Evolutionary conservation across 1,140 invertebrate species (phyloP).

Genomic region (Proales similis): DNA sequence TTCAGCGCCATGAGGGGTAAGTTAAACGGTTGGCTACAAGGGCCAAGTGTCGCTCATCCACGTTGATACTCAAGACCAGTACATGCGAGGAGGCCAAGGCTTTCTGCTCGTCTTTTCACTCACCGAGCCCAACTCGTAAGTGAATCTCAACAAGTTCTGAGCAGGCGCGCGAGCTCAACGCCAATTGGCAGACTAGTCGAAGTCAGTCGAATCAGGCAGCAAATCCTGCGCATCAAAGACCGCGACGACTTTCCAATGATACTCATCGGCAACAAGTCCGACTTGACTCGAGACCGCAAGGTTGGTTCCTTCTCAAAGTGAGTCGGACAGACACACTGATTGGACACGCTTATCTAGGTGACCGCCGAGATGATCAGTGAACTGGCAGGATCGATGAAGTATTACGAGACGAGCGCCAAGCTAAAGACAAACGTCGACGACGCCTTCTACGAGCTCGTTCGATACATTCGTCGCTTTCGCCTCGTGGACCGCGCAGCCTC

Average conservation of each 20-base stretch:
- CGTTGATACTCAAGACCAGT: no score
- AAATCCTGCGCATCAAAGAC: conserved; percentile 83
- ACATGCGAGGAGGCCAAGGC: conserved; percentile 65
- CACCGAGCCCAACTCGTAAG: conserved; percentile 82
- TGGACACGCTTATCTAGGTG: conserved; percentile 9
- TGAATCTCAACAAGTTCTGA: conserved; percentile 58
- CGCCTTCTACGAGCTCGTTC: conserved; percentile 78
- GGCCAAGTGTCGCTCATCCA: no score
- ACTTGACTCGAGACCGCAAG: conserved; percentile 72
- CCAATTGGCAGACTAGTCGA: conserved; percentile 2
- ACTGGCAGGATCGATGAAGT: conserved; percentile 47
- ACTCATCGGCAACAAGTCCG: conserved; percentile 80
- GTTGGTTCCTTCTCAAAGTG: conserved; percentile 40
- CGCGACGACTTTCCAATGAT: conserved; percentile 80
- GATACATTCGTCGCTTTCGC: conserved; percentile 39
- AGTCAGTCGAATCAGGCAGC: conserved; percentile 81
- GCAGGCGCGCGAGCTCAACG: neutral
- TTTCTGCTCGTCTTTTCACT: conserved; percentile 73
- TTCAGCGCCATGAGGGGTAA: conserved; percentile 90
- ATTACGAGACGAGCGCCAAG: conserved; percentile 90
- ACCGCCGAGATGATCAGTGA: conserved; percentile 26
- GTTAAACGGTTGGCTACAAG: no score
- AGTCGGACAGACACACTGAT: no score
- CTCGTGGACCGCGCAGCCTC: conserved; percentile 22
- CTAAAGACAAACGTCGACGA: conserved; percentile 83